Percentiles rank a stretch among this genome's conserved stretches.
Conservation (phyloP, 2,888 invertebrate genomes). For the Synergus gifuensis region DNA sequence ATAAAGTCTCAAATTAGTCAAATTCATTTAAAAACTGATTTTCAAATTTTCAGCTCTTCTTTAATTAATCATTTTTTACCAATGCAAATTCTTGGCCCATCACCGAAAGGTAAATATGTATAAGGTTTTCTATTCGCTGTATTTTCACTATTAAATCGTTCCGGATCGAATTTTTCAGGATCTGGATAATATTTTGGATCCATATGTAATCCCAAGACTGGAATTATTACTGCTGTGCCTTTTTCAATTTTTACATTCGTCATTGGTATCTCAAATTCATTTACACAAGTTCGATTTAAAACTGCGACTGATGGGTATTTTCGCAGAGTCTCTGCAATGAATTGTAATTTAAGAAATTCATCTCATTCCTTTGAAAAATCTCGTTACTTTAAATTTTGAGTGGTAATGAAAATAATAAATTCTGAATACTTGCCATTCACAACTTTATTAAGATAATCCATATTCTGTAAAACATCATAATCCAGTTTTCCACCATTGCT, state of each 20-base stretch:
- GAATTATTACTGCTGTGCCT: constrained; percentile 67
- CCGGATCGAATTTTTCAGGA: constrained; percentile 78
- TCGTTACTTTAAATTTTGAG: no score
- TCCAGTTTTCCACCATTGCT: constrained; percentile 66
- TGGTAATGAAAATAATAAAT: neutral
- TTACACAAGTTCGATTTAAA: constrained; percentile 67
- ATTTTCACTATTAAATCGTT: constrained; percentile 75
- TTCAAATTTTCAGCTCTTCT: neutral
- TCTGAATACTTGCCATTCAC: constrained; percentile 26
- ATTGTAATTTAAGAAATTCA: neutral
- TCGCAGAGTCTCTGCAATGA: constrained; percentile 64
- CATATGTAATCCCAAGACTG: constrained; percentile 74
- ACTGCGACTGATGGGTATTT: constrained; percentile 70
- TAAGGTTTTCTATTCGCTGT: constrained; percentile 57
- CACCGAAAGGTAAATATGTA: constrained; percentile 59
- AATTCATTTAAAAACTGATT: neutral
- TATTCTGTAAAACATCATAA: constrained; percentile 68
- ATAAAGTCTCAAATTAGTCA: neutral
- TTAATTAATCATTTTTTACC: constrained; percentile 46
- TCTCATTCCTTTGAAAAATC: no score
- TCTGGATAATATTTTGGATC: constrained; percentile 77
- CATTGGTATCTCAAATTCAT: constrained; percentile 55
- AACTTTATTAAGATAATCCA: constrained; percentile 43
- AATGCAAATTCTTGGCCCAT: constrained; percentile 62
- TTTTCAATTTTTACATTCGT: constrained; percentile 55